Percentiles rank a stretch among this genome's conserved stretches.
Evolutionary conservation across 2,113 vertebrate genomes (phyloP).

Genomic region (Prionailurus bengalensis): DNA sequence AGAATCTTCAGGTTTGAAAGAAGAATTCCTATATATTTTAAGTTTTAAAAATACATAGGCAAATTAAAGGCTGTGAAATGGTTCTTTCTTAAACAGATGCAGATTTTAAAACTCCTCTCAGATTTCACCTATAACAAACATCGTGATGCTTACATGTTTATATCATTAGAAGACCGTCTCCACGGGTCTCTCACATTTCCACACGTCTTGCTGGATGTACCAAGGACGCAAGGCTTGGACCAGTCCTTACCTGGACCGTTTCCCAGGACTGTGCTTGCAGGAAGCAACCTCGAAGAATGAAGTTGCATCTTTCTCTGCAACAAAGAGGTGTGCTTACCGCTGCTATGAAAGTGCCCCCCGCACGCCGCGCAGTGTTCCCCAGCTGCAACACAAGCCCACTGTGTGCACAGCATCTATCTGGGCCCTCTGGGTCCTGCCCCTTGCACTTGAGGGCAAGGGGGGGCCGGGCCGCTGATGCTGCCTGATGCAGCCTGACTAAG

Average conservation of each 20-base stretch:
- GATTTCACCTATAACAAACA: background rate
- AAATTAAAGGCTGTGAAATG: background rate
- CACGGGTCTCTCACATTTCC: background rate
- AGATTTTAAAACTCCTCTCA: background rate
- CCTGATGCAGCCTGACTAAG: background rate
- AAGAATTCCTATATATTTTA: background rate
- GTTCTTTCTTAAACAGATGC: background rate
- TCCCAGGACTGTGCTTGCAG: background rate
- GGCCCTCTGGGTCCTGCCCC: background rate
- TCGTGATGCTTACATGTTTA: background rate
- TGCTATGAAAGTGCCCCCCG: background rate
- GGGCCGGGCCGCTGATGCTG: background rate
- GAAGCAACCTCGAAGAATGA: background rate
- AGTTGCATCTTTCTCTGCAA: background rate
- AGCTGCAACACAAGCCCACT: background rate
- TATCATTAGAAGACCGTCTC: background rate
- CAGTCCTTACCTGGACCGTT: background rate
- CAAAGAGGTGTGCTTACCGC: background rate
- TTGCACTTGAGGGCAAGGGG: background rate
- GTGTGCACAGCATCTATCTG: background rate
- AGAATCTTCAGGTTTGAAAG: background rate
- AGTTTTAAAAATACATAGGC: background rate
- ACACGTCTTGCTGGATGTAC: background rate
- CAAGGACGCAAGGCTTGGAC: too few species aligned
- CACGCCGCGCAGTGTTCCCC: background rate